Percentiles rank a stretch among this genome's conserved stretches.
These are phyloP conservation scores for Catagonus wagneri DNA, from an alignment of 2,113 vertebrate genomes.

Conservation along the genomic window DNA sequence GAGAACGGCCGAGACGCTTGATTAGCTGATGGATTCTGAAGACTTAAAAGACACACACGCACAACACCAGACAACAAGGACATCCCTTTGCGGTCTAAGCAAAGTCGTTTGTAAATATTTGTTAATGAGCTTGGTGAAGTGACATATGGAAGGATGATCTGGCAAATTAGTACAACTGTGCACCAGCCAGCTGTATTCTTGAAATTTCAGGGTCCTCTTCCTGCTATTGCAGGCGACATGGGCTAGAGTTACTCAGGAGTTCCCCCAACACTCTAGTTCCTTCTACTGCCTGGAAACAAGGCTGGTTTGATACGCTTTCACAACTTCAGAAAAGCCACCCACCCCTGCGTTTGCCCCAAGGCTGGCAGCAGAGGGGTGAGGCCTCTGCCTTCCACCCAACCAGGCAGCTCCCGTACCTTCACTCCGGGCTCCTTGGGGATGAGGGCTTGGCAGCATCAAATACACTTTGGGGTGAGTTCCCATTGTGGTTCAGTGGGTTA, in stretches of 20 bases:
- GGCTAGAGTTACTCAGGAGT: neutral
- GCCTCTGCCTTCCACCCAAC: neutral
- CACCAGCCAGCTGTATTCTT: neutral
- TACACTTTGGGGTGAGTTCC: neutral
- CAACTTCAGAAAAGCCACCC: neutral
- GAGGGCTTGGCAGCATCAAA: neutral
- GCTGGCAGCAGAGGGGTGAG: neutral
- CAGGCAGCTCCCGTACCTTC: neutral
- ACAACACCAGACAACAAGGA: neutral
- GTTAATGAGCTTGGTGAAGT: neutral
- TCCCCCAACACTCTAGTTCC: neutral
- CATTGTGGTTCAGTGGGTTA: too few relatives aligned
- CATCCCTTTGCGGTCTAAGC: neutral
- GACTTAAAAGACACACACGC: neutral
- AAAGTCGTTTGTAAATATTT: neutral
- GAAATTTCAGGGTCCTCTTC: neutral
- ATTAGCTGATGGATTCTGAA: neutral
- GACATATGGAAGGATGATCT: neutral
- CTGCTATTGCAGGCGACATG: neutral
- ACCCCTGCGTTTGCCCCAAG: neutral
- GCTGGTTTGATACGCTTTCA: neutral
- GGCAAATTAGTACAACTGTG: neutral
- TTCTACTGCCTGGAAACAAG: neutral
- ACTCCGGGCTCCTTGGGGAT: too few relatives aligned
- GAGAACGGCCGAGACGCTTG: neutral